Conservation (phyloP, 2,888 invertebrate genomes). For the Apotomis betuletana region DNA sequence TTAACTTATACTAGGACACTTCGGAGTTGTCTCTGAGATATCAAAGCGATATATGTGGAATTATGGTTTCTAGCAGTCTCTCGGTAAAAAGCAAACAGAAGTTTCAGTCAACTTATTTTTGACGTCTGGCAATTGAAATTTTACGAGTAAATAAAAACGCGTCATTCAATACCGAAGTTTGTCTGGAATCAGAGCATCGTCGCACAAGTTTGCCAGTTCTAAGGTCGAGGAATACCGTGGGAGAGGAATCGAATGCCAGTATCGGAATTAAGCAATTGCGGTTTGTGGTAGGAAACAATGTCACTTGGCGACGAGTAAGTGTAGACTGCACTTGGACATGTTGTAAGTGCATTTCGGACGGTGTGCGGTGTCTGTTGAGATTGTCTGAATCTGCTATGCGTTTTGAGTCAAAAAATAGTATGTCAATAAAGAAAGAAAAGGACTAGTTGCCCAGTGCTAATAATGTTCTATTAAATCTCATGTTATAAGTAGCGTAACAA, state of each 20-base stretch:
- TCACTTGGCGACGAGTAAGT: conserved; percentile 6
- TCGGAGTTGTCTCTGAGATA: too few species aligned
- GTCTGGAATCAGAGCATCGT: conserved; percentile 5
- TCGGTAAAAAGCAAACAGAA: background rate
- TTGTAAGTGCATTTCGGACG: background rate
- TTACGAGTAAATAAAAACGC: conserved; percentile 1
- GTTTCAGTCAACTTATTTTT: background rate
- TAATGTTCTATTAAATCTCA: too few species aligned
- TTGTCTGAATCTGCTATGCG: too few species aligned
- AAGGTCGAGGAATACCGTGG: conserved; percentile 17
- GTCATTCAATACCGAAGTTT: conserved; percentile 8
- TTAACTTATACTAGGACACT: too few species aligned
- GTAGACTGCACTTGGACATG: background rate
- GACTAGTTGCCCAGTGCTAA: too few species aligned
- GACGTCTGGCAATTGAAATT: background rate
- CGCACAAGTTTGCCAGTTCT: conserved; percentile 15
- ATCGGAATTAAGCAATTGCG: conserved; percentile 27
- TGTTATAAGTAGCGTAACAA: too few species aligned
- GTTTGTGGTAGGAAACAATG: conserved; percentile 25
- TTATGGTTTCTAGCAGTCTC: background rate
- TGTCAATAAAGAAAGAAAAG: too few species aligned
- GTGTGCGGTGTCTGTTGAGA: too few species aligned
- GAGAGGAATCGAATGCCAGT: conserved; percentile 24
- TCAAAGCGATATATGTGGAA: too few species aligned
- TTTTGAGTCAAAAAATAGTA: too few species aligned